Conservation (phyloP, 92 coral and sea anemone species). For the Palythoa grandiflora region DNA sequence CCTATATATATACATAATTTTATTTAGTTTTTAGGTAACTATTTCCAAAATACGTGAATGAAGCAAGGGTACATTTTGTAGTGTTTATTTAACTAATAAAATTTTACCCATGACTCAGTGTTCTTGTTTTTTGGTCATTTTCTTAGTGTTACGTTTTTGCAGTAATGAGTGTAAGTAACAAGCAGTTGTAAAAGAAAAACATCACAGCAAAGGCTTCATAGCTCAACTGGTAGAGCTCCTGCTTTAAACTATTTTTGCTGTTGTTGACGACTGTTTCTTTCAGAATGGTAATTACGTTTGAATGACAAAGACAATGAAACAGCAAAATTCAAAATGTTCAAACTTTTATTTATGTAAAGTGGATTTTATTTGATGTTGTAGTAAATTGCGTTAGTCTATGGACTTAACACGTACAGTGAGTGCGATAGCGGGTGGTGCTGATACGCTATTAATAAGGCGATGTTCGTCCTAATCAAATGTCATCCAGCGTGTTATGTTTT, state of each 20-base stretch:
- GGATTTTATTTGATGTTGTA: neutral
- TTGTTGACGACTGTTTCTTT: too few species aligned
- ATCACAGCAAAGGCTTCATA: neutral
- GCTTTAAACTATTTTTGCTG: too few species aligned
- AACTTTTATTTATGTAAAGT: neutral
- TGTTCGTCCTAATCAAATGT: neutral
- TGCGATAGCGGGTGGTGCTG: neutral
- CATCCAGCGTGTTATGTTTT: neutral
- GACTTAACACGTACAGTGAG: neutral
- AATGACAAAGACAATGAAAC: neutral
- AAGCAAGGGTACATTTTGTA: too few species aligned
- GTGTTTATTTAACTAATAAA: too few species aligned
- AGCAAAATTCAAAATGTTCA: neutral
- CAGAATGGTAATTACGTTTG: neutral
- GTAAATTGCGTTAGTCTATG: neutral
- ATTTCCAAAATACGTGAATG: too few species aligned
- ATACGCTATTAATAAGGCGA: neutral
- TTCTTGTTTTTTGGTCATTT: neutral
- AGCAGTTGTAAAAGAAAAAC: neutral
- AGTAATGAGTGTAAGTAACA: neutral
- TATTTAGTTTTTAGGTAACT: too few species aligned
- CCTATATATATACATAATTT: too few species aligned
- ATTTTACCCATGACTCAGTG: neutral
- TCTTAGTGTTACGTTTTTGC: too few species aligned
- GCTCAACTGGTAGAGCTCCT: slow-evolving; percentile 3